Evolutionary conservation across 2,888 invertebrate genomes (phyloP), one percentile per base, ranked within the genome.

Genomic region (Leptura quadrifasciata): DNA sequence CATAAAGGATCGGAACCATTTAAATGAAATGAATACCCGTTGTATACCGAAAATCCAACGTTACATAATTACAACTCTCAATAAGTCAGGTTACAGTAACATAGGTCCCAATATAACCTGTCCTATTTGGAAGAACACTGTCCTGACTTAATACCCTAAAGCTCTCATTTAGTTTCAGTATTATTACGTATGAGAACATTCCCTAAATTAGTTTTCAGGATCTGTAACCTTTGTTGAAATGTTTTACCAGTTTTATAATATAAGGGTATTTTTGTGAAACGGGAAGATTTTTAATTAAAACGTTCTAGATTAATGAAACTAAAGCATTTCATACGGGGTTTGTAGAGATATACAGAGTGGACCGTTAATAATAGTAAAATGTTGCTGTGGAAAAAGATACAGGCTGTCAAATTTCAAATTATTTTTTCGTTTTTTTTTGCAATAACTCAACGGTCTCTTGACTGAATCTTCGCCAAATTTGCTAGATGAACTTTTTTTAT

Each of bases 21-120:
- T 18, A 20, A 20, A 20, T 57, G 31, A 63, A 63, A 63, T 31
- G 17, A 39, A 31, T 60, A 60, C 8, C 31, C 39, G 12, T 63
- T 47, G 31, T 63, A 27, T 63, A 39, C 63, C 20, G 35, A 63
- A 63, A 63, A 39, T 39, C 31, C 63, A 39, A 18, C 35, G 63
- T 39, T 20, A 63, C 10, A 24, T 35, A 68, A 68, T 54, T 68
- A 65, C 27, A 68, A 68, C 31, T 65, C 54, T 65, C 65, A 55
- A 55, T 68, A 68, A 55, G 58, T 69, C 58, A 58, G 58, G 35
- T 39, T 69, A 69, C 35, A 57, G 57, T 57, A 69, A 69, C 69
- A 57, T 69, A 69, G 69, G 69, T 57, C 69, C 55, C 69, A 69
- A 69, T 69, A 69, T 57, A 69, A 69, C 69, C 69, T 69, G 69